Percentiles rank a stretch among this genome's conserved stretches.
phyloP scores from a whole-genome alignment of 2,797 vertebrate genomes.

The Anguilla marmorata region DNA sequence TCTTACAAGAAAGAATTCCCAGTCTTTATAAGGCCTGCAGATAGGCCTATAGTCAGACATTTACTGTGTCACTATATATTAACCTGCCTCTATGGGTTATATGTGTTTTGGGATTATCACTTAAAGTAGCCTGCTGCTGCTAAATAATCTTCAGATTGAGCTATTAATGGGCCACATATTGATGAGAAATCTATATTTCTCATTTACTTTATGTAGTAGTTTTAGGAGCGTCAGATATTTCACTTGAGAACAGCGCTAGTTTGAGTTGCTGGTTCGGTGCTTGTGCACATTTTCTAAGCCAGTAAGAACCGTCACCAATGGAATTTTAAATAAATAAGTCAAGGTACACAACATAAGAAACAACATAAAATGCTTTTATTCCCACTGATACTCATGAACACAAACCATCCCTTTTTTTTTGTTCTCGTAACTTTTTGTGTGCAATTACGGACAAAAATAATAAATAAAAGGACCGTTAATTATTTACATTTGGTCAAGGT shows the following conservation, averaged over 20 bases:
- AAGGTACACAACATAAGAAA: slow-evolving; percentile 49
- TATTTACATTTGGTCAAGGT: slow-evolving; percentile 69
- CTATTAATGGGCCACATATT: too few relatives aligned
- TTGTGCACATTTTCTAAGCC: neutral
- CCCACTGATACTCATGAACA: slow-evolving; percentile 68
- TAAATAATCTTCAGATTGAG: too few relatives aligned
- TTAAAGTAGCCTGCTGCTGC: too few relatives aligned
- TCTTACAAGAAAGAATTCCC: neutral
- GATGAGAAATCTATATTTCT: neutral
- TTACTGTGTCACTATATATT: neutral
- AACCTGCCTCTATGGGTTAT: neutral
- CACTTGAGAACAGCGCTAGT: neutral
- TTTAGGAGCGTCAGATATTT: neutral
- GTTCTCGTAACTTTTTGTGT: slow-evolving; percentile 66
- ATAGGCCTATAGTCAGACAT: neutral
- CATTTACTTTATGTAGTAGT: neutral
- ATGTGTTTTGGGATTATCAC: neutral
- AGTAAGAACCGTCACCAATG: neutral
- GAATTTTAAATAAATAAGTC: slow-evolving; percentile 27
- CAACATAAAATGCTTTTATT: slow-evolving; percentile 73
- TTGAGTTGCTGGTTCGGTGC: neutral
- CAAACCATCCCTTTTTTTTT: slow-evolving; percentile 68
- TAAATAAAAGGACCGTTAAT: slow-evolving; percentile 69
- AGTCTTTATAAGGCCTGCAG: neutral
- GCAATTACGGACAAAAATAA: slow-evolving; percentile 74